Percentiles rank a stretch among this genome's conserved stretches.
Evolutionary conservation across 1,140 invertebrate species (phyloP).

Genomic region (Euura saliciscinereae): DNA sequence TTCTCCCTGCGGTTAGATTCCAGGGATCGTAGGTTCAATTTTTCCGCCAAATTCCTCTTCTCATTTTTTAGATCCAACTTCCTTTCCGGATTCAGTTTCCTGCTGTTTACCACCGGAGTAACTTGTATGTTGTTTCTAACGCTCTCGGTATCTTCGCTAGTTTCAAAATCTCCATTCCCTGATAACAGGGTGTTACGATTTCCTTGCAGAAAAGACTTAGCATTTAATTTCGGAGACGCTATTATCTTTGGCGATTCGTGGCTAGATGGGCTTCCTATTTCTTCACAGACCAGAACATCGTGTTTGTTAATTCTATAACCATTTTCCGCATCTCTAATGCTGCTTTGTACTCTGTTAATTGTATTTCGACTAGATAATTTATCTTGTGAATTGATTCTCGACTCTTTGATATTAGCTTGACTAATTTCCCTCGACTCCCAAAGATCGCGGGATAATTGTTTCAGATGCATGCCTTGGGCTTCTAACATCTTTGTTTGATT

Average conservation of each 20-base stretch:
- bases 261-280: slow-evolving; percentile 31
- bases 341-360: not conserved
- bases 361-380: not conserved
- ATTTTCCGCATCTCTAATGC: not conserved
- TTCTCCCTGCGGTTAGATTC: not conserved
- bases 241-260: slow-evolving; percentile 19
- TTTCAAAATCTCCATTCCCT: slow-evolving; percentile 4
- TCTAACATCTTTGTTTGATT: slow-evolving; percentile 45
- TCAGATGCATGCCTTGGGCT: slow-evolving; percentile 43
- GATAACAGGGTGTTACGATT: not conserved
- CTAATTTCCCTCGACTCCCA: not conserved
- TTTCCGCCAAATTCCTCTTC: not conserved
- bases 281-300: slow-evolving; percentile 11
- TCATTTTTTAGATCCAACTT: not conserved
- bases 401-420: not conserved
- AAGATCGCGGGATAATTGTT: slow-evolving; percentile 44
- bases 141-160: not conserved
- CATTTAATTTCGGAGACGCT: not conserved
- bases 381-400: not conserved
- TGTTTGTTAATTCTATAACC: not conserved
- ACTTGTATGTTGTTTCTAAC: not conserved
- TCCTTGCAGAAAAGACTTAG: not conserved
- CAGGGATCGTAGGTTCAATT: not conserved
- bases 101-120: not conserved
- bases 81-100: not conserved